These are phyloP conservation scores for Nothobranchius kuhntae DNA, from an alignment of 2,113 vertebrate genomes.

Conservation along the genomic window DNA sequence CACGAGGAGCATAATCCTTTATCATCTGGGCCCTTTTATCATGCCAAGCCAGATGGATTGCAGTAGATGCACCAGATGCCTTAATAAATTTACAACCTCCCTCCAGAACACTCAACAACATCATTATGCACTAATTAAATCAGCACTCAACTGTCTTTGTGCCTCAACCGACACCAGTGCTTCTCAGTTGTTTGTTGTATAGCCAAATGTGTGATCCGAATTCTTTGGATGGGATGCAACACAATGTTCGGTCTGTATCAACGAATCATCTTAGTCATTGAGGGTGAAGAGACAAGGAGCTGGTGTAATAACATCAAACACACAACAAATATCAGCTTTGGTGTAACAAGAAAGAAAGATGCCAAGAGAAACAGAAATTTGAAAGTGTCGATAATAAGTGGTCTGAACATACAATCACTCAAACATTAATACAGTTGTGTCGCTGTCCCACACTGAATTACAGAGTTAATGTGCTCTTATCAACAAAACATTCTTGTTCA, in stretches of 20 bases:
- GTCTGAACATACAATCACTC: background rate
- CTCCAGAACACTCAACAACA: conserved; percentile 3
- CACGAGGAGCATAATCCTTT: conserved; percentile 26
- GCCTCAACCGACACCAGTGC: background rate
- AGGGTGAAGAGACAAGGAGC: conserved; percentile 15
- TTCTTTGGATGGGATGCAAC: background rate
- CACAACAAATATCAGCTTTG: conserved; percentile 12
- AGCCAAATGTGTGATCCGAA: conserved; percentile 12
- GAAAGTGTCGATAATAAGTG: conserved; percentile 13
- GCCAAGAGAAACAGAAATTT: background rate
- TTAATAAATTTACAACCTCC: conserved; percentile 46
- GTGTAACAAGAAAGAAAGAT: conserved; percentile 8
- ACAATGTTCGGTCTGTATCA: conserved; percentile 25
- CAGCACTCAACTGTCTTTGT: conserved; percentile 3
- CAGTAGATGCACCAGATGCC: conserved; percentile 55
- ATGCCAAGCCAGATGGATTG: conserved; percentile 52
- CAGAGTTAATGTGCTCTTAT: background rate
- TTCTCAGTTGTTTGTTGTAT: conserved; percentile 24
- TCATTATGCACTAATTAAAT: conserved; percentile 21
- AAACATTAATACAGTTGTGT: background rate
- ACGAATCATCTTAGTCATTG: conserved; percentile 46
- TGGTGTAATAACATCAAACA: conserved; percentile 37
- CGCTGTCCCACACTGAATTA: background rate
- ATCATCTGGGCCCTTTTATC: conserved; percentile 35
- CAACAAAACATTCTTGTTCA: no score